Evolutionary conservation across 2,113 vertebrate genomes (phyloP).

Genomic region (Nothoprocta perdicaria): DNA sequence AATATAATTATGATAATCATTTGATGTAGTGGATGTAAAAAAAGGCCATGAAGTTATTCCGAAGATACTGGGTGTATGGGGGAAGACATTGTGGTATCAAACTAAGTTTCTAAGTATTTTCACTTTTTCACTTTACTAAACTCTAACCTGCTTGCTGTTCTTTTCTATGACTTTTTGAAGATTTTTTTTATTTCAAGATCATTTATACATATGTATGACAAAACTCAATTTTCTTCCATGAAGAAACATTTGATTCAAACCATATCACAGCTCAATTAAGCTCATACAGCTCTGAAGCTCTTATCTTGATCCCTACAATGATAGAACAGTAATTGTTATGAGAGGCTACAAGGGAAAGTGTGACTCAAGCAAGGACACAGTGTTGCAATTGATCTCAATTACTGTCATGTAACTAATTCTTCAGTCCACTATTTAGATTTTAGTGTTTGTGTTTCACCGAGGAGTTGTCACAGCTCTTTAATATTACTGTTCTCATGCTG

Average conservation of each 20-base stretch:
- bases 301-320: constrained; percentile 67
- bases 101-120: background rate
- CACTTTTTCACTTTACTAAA: background rate
- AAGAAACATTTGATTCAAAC: background rate
- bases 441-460: constrained; percentile 62
- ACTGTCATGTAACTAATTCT: constrained; percentile 72
- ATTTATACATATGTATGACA: constrained; percentile 8
- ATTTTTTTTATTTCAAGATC: constrained; percentile 37
- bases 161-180: background rate
- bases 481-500: constrained; percentile 11
- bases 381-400: constrained; percentile 74
- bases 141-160: background rate
- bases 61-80: background rate
- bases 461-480: constrained; percentile 51
- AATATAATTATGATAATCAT: too few relatives aligned
- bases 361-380: constrained; percentile 50
- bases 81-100: background rate
- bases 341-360: constrained; percentile 42
- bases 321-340: constrained; percentile 72
- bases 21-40: background rate
- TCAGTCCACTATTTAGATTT: constrained; percentile 71
- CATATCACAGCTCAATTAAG: constrained; percentile 24
- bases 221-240: background rate
- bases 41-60: background rate
- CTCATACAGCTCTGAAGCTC: constrained; percentile 35